Conservation (phyloP, 2,113 vertebrate genomes). For the Megatriorchis doriae region DNA sequence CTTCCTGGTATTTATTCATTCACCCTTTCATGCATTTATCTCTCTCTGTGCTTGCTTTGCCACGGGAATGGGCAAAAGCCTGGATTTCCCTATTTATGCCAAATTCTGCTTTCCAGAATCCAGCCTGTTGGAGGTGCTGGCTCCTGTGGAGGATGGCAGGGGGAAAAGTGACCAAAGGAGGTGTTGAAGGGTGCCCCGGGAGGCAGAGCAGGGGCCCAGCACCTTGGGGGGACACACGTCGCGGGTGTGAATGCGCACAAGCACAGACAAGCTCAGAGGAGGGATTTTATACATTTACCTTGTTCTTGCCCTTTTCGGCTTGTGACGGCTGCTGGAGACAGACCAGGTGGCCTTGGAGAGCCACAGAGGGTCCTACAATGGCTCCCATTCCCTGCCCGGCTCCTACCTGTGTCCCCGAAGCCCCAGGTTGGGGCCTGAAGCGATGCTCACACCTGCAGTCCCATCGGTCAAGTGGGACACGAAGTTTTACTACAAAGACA, state of each 20-base stretch:
- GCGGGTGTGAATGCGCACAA: not conserved
- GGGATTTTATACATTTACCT: not conserved
- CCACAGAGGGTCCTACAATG: rapidly evolving
- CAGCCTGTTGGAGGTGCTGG: not conserved
- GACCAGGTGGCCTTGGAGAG: no score
- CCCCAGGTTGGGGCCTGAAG: not conserved
- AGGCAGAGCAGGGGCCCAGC: not conserved
- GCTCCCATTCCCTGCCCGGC: not conserved
- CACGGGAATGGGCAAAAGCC: not conserved
- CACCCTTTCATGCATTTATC: not conserved
- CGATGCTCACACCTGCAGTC: not conserved
- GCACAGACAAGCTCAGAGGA: not conserved
- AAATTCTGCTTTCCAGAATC: not conserved
- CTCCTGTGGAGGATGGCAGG: not conserved
- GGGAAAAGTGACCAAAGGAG: not conserved
- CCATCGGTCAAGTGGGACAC: not conserved
- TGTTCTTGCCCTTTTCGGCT: not conserved
- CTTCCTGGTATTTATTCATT: not conserved
- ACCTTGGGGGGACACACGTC: not conserved
- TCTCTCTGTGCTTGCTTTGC: not conserved
- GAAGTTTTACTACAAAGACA: not conserved
- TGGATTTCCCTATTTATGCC: not conserved
- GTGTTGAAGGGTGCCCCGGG: no score
- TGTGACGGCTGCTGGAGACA: not conserved
- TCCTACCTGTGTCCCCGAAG: not conserved